These are phyloP conservation scores for Rhabdomys dilectus DNA, from an alignment of 2,113 vertebrate species.

Conservation along the genomic window DNA sequence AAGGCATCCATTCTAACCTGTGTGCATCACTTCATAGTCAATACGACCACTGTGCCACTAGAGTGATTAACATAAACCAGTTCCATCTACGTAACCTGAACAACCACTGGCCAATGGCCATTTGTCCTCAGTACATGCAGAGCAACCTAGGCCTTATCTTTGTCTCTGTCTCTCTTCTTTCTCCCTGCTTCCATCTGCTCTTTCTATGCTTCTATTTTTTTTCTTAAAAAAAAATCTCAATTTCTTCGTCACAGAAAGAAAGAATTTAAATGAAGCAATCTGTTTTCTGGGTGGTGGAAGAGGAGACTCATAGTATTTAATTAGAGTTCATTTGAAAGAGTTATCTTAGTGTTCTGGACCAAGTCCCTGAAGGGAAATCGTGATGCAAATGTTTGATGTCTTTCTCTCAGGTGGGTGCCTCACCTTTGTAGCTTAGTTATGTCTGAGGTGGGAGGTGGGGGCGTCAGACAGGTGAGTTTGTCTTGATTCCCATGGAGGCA, in stretches of 20 bases:
- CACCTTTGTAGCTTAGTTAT: constrained; percentile 59
- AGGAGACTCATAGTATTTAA: constrained; percentile 57
- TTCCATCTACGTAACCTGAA: background rate
- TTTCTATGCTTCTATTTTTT: constrained; percentile 6
- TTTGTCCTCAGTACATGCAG: background rate
- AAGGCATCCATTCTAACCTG: constrained; percentile 21
- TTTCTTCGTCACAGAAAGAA: constrained; percentile 22
- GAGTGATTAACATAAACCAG: background rate
- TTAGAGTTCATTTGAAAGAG: constrained; percentile 72
- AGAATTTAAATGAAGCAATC: constrained; percentile 19
- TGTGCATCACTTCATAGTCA: constrained; percentile 15
- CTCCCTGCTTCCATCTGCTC: background rate
- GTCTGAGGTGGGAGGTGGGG: constrained; percentile 19
- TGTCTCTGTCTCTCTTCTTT: background rate
- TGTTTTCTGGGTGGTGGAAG: constrained; percentile 56
- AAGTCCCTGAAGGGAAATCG: constrained; percentile 67
- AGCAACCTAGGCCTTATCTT: background rate
- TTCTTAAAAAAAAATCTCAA: constrained; percentile 39
- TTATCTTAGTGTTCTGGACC: constrained; percentile 59
- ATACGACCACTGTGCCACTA: background rate
- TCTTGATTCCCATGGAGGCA: constrained; percentile 57
- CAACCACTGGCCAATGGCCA: background rate
- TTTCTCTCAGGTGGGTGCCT: constrained; percentile 53
- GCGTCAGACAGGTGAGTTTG: constrained; percentile 42
- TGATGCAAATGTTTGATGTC: constrained; percentile 71